Evolutionary conservation across 2,888 invertebrate species (phyloP), one percentile per base, ranked within the genome.

Genomic region (Cephonodes hylas): DNA sequence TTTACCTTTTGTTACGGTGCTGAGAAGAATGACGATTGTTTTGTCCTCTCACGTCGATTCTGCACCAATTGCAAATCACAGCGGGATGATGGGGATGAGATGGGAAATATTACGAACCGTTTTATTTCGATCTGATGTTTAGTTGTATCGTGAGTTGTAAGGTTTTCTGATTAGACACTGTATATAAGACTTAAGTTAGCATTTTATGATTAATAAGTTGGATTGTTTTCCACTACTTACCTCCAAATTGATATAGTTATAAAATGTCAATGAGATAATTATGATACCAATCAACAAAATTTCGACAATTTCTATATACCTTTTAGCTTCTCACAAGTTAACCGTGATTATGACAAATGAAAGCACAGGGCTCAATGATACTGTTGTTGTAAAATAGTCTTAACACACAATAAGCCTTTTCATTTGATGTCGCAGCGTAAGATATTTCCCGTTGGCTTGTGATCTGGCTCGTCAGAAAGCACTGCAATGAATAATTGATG

Each of bases 401-500:
- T n/a, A n/a, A n/a, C n/a, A n/a, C n/a, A n/a, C n/a, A n/a, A n/a
- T n/a, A n/a, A n/a, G n/a, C n/a, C 20, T 20, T 1, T 22, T 20
- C 20, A 20, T 44, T 53, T 7, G 15, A 15, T 18, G 15, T 10
- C 18, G 31, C 18, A 20, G 8, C 10, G 18, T 18, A 13, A 53
- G 53, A 53, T 53, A n/a, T 20, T 27, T 15, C 18, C n/a, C n/a
- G n/a, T 18, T 53, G 18, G 31, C 15, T 25, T 31, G 18, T 53
- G 18, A 57, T 58, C 42, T 15, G 22, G 18, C n/a, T 23, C 25
- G 27, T 27, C 42, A 20, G 42, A 63, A 38, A 44, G 27, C 45
- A 57, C 57, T 8, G 61, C 53, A 58, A 27, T 45, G 62, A 42
- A 5, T 57, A 34, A 61, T 60, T 62, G 62, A 63, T 63, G 62